Percentiles rank a stretch among this genome's conserved stretches.
Conservation (phyloP, 2,888 invertebrate genomes). For the Steinernema scapterisci region DNA sequence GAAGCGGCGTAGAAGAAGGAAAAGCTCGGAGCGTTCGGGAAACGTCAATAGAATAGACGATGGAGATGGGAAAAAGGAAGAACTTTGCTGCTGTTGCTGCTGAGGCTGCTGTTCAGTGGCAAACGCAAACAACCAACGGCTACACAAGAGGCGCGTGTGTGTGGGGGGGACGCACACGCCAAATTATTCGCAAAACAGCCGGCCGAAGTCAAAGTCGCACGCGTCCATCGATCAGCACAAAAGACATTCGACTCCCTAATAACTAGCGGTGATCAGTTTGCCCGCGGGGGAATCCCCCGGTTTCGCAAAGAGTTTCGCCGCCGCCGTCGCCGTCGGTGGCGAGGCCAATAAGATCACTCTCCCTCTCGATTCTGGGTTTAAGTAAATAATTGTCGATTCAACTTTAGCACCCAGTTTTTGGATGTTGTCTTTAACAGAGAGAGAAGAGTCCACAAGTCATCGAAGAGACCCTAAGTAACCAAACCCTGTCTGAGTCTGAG, state of each 20-base stretch:
- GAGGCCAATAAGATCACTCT: background rate
- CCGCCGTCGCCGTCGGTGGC: background rate
- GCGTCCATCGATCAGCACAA: slow-evolving; percentile 30
- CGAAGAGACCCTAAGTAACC: no score
- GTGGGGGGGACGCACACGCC: background rate
- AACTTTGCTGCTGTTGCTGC: background rate
- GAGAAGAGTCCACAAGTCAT: no score
- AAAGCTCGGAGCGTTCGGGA: no score
- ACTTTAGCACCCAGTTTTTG: no score
- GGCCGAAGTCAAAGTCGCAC: slow-evolving; percentile 9
- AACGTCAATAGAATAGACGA: background rate
- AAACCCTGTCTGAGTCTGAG: no score
- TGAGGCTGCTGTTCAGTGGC: no score
- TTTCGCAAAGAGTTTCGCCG: slow-evolving; percentile 4
- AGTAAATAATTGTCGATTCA: no score
- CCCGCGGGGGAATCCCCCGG: background rate
- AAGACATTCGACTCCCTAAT: slow-evolving; percentile 23
- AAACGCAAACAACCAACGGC: background rate
- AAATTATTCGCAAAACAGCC: slow-evolving; percentile 20
- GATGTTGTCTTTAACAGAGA: no score
- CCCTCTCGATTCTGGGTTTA: background rate
- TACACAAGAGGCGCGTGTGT: slow-evolving; percentile 27
- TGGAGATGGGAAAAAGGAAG: no score
- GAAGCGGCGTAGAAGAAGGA: no score
- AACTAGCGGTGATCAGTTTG: slow-evolving; percentile 18